These are phyloP conservation scores for Drosophila lutescens DNA, from an alignment of 2,888 invertebrate genomes.

Conservation along the genomic window DNA sequence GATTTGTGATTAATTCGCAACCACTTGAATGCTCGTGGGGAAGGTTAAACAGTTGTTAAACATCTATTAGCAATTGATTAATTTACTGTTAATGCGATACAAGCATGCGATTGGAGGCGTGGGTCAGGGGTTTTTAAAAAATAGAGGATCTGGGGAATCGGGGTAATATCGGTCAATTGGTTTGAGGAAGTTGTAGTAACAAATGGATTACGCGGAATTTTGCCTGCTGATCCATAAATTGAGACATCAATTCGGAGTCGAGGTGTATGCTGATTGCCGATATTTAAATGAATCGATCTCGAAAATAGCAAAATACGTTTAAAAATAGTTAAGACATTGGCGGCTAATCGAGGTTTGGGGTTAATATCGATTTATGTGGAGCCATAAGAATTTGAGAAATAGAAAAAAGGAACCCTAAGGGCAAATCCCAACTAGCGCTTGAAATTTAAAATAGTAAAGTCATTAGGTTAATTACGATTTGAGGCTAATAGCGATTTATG, in stretches of 20 bases:
- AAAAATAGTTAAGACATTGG: conserved; percentile 20
- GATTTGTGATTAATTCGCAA: conserved; percentile 67
- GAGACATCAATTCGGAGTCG: conserved; percentile 29
- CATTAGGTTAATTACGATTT: background rate
- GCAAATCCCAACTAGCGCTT: background rate
- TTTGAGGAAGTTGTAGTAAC: conserved; percentile 56
- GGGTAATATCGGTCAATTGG: conserved; percentile 45
- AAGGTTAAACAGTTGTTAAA: conserved; percentile 75
- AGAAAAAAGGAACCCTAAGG: background rate
- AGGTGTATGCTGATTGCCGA: conserved; percentile 23
- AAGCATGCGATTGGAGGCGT: conserved; percentile 30
- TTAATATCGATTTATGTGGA: conserved; percentile 5
- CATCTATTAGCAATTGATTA: conserved; percentile 71
- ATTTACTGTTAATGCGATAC: conserved; percentile 57
- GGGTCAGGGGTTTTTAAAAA: background rate
- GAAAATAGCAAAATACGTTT: background rate
- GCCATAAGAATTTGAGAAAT: background rate
- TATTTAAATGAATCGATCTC: conserved; percentile 26
- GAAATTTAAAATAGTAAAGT: conserved; percentile 2
- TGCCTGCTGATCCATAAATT: conserved; percentile 19
- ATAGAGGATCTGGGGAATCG: background rate
- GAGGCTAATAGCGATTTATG: background rate
- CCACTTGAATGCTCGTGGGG: conserved; percentile 64
- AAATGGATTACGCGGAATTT: conserved; percentile 35
- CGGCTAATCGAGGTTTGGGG: conserved; percentile 17